Percentiles rank a stretch among this genome's conserved stretches.
Conservation (phyloP, 2,888 invertebrate species). For the Conchocele bisecta region DNA sequence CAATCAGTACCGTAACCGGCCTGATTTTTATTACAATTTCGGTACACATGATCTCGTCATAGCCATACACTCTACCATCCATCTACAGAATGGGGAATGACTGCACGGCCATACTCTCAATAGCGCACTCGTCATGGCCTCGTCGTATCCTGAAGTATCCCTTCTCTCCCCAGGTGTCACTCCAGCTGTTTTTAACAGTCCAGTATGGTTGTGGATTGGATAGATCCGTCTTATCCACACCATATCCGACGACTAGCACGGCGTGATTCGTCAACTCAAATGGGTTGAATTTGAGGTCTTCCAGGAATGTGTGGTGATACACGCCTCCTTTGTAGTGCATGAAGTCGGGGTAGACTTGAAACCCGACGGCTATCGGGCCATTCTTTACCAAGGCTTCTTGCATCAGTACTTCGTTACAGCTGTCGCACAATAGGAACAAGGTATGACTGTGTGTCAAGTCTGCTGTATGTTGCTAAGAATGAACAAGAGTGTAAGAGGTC, state of each 20-base stretch:
- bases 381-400: slow-evolving; percentile 81
- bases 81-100: slow-evolving; percentile 71
- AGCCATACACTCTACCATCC: neutral
- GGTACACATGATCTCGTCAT: too few relatives aligned
- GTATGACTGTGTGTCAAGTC: too few relatives aligned
- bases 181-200: slow-evolving; percentile 83
- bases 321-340: slow-evolving; percentile 82
- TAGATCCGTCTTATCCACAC: slow-evolving; percentile 73
- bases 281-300: slow-evolving; percentile 82
- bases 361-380: slow-evolving; percentile 84
- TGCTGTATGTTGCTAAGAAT: too few relatives aligned
- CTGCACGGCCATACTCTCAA: slow-evolving; percentile 82
- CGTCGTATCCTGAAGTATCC: slow-evolving; percentile 82
- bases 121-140: slow-evolving; percentile 81
- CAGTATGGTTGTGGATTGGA: slow-evolving; percentile 80
- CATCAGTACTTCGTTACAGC: slow-evolving; percentile 84
- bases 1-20: too few relatives aligned
- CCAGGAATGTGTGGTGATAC: slow-evolving; percentile 82
- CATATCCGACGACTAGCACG: slow-evolving; percentile 84
- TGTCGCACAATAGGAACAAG: slow-evolving; percentile 53
- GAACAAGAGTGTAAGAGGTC: too few relatives aligned
- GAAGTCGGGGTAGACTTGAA: slow-evolving; percentile 84
- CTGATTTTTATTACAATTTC: too few relatives aligned
- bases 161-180: slow-evolving; percentile 79
- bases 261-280: slow-evolving; percentile 84